Evolutionary conservation across 35 echinoderm and acorn worm species (phyloP), one percentile per base, ranked within the genome.

Genomic region (Heliocidaris tuberculata): DNA sequence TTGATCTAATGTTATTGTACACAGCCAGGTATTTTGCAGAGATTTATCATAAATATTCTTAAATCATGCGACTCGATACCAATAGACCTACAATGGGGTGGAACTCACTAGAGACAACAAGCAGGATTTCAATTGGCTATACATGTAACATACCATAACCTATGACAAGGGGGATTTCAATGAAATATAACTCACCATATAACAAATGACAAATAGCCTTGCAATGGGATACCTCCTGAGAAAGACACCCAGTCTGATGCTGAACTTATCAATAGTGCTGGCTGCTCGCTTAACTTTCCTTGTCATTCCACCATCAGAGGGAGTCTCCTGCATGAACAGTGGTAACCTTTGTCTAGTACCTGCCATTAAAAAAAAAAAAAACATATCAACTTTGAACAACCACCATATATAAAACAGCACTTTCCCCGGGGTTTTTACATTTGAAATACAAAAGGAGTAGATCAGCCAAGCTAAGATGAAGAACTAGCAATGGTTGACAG

Each of bases 181-280:
- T 88, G 16, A 10, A 27, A 29, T 17, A 32, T 12, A 29, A 94
- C 98, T 96, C 95, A 99, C 98, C 98, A 99, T 99, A 24, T 99
- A 99, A 30, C 31, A 95, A 30, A 99, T 99, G 7, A 99, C 96
- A 94, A 99, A 99, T 4, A 99, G 85, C 92, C 98, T 99, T 1
- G 98, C 98, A 42, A 99, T 97, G 56, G 98, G 98, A 89, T 99
- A 99, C 48, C 96, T 49, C 50, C 97, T 90, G 24, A 96, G 95
- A 50, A 96, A 97, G n/a, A 99, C 96, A 59, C 98, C 96, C 9
- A 97, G 90, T 93, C 95, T 94, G 27, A 97, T 78, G 78, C 96
- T 96, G 85, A 97, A 96, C 35, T 94, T 96, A 48, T 97, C 96
- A 10, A 99, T 32, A 6, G 96, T 97, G 59, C 96, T 97, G 9